phyloP scores from a whole-genome alignment of 2,888 invertebrate genomes.

The Ophraella communa region DNA sequence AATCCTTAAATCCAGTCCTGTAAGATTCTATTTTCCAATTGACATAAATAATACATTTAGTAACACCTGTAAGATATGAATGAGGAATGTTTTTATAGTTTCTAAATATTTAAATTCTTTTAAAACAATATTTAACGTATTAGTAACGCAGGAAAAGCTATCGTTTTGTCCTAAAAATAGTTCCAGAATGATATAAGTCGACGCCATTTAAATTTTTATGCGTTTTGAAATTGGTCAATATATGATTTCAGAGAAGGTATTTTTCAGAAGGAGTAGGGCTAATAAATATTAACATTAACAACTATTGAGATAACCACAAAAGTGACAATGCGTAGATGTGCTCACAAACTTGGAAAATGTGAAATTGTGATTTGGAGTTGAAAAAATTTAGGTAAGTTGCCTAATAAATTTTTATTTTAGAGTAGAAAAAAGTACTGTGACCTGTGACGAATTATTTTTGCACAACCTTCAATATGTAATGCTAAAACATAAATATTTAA shows the following conservation, averaged over 20 bases:
- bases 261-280: constrained; percentile 28
- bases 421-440: too few species aligned
- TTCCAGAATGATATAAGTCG: neutral
- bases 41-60: neutral
- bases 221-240: constrained; percentile 17
- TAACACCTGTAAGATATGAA: neutral
- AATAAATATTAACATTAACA: constrained; percentile 8
- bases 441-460: too few species aligned
- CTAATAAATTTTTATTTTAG: too few species aligned
- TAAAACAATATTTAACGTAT: constrained; percentile 6
- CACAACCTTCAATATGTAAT: too few species aligned
- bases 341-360: too few species aligned
- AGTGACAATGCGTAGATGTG: too few species aligned
- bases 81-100: neutral
- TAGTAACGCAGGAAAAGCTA: constrained; percentile 8
- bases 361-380: neutral
- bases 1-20: neutral
- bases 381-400: too few species aligned
- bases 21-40: neutral
- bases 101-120: constrained; percentile 4
- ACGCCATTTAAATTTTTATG: constrained; percentile 16
- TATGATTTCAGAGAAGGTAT: constrained; percentile 20
- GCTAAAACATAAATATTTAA: too few species aligned
- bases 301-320: too few species aligned
- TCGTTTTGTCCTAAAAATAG: neutral